Conservation (phyloP, 1,140 invertebrate genomes). For the Aethina tumida region DNA sequence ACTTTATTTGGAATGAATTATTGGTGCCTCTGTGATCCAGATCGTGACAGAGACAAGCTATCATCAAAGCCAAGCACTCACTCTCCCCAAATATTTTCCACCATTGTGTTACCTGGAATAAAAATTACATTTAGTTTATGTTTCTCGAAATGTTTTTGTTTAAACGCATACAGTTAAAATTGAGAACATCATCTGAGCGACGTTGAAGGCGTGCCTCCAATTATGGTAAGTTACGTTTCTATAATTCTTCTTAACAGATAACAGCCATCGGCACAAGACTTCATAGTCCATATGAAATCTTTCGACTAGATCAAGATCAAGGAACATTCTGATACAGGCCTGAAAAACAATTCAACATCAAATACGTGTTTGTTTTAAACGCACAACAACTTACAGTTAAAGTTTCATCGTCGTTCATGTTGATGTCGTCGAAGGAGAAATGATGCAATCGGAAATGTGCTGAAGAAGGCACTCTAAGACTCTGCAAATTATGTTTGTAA, state of each 20-base stretch:
- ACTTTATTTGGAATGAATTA: slow-evolving; percentile 97
- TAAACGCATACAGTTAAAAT: slow-evolving; percentile 65
- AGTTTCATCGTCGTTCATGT: slow-evolving; percentile 76
- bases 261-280: slow-evolving; percentile 79
- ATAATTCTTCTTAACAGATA: slow-evolving; percentile 95
- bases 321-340: slow-evolving; percentile 84
- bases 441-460: slow-evolving; percentile 73
- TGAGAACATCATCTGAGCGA: slow-evolving; percentile 93
- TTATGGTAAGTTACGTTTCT: slow-evolving; percentile 94
- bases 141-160: no score
- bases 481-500: slow-evolving; percentile 20
- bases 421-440: slow-evolving; percentile 79
- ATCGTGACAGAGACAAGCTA: slow-evolving; percentile 94
- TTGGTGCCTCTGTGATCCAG: slow-evolving; percentile 94
- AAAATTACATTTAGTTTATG: slow-evolving; percentile 12
- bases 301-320: slow-evolving; percentile 83
- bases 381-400: slow-evolving; percentile 45
- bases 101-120: slow-evolving; percentile 72
- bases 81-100: slow-evolving; percentile 87
- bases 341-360: slow-evolving; percentile 26
- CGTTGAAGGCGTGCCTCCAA: slow-evolving; percentile 94
- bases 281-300: slow-evolving; percentile 85
- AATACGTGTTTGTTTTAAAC: not conserved
- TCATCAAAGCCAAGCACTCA: slow-evolving; percentile 86
- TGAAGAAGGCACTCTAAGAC: slow-evolving; percentile 66